Base-by-base conservation (phyloP, 2,888 invertebrate species). In the Chloromyia formosa region DNA sequence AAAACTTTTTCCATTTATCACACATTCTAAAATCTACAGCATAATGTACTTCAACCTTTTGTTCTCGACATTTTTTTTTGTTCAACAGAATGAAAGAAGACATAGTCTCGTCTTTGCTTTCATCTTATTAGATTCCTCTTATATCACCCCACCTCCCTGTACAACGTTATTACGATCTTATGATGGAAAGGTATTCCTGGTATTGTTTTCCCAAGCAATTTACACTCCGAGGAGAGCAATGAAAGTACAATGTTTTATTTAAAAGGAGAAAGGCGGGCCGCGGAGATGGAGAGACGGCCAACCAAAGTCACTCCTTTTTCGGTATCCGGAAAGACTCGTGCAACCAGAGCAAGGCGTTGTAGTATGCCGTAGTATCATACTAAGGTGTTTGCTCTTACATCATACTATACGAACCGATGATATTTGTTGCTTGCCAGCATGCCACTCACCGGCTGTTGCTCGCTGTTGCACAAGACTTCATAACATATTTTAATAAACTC, bases 111-210 rank as follows among this genome's bases (percentile, higher is more conserved):
- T 53, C 20, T 56, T 56, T 16, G 56, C 56, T 56, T 56, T 56
- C 56, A 56, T 56, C 22, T 56, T 20, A 56, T 10, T 10, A 56
- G 56, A 20, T 7, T 35, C 27, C 27, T 35, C 3, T 35, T 35
- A 35, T 7, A 35, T 35, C 7, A 2, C 27, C 27, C 27, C 27
- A 4, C 20, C 20, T 10, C 20, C 10, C 20, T 16, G 5, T 10
- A 18, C 22, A 20, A 20, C 22, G 56, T 56, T 56, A 56, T 56
- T 56, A 56, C 56, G 22, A 20, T 56, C 27, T 35, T 35, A 66
- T 66, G 66, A 66, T 66, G 66, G 49, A 66, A 66, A 66, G 66
- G 49, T 66, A 66, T 66, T 66, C 49, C 45, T 49, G 20, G 66
- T 66, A 66, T 66, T 66, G 66, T 66, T 66, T 66, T 49, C 66